Evolutionary conservation across 2,888 invertebrate species (phyloP), one percentile per base, ranked within the genome.

Genomic region (Abscondita cerata): DNA sequence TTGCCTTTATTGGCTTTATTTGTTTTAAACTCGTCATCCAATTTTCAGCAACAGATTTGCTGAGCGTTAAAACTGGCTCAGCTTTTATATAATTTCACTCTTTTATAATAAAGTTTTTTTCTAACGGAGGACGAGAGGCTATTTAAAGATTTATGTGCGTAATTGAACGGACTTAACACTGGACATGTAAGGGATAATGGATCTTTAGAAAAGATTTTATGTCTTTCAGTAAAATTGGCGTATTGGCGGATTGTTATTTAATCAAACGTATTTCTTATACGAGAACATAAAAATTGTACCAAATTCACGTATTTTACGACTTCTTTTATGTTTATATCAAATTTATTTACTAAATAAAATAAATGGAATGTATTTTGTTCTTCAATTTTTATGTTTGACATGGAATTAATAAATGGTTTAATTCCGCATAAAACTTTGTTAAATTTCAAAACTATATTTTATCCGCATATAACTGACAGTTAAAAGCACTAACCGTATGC

Each of bases 1-100:
- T 55, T 62, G 40, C 50, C 44, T 31, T 62, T 51, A 62, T 62
- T 62, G 58, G 48, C 57, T 52, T 62, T 62, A 61, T 61, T 61
- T 61, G 55, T 50, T 59, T 36, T 36, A 33, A 36, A 53, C 44
- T 34, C 20, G 38, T 20, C 48, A 12, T 56, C 25, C 25, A 18
- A 44, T 44, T 44, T 44, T 19, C 8, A 11, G 38, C 13, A 19
- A 56, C 34, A 54, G 34, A 56, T 56, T 56, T 55, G 46, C 47
- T 47, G 47, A 47, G 12, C 11, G 34, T 44, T 44, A 19, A 18
- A 16, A 1, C 13, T 25, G 15, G 19, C 20, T 52, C 36, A 40
- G 33, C 41, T 34, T 34, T 47, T 19, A 34, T 54, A 46, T 52
- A 41, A 50, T 50, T 25, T 50, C 16, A 6, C 2, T 16, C 31